phyloP scores from a whole-genome alignment of 2,888 invertebrate genomes.

The Drosophila colorata region DNA sequence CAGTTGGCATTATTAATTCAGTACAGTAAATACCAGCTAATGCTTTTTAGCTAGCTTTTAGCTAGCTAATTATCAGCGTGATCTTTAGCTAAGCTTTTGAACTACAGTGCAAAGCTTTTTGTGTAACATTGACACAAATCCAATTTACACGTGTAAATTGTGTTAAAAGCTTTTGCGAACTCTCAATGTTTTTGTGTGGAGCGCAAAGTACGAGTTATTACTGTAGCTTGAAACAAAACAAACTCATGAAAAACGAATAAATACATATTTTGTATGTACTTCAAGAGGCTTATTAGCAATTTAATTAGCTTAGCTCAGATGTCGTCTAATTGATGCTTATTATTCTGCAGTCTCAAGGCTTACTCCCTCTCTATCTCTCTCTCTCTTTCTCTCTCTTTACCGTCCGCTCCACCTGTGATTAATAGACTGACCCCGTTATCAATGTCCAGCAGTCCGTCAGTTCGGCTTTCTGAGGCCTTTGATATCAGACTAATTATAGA shows the following conservation, averaged over 20 bases:
- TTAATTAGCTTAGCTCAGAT: conserved; percentile 53
- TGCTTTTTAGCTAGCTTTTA: conserved; percentile 15
- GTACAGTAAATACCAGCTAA: conserved; percentile 13
- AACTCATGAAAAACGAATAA: conserved; percentile 21
- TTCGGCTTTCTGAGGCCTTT: conserved; percentile 64
- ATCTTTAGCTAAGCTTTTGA: conserved; percentile 8
- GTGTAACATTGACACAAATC: background rate
- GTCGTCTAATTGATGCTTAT: conserved; percentile 36
- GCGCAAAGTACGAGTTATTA: background rate
- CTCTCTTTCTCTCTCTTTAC: background rate
- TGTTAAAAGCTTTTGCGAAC: background rate
- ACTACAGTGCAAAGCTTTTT: conserved; percentile 6
- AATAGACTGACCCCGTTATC: conserved; percentile 45
- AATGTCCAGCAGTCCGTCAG: conserved; percentile 16
- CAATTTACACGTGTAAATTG: background rate
- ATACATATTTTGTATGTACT: conserved; percentile 15
- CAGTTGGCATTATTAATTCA: conserved; percentile 19
- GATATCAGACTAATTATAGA: conserved; percentile 77
- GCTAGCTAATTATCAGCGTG: background rate
- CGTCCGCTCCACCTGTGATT: conserved; percentile 33
- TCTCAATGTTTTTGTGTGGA: background rate
- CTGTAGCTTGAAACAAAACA: conserved; percentile 1
- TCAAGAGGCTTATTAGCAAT: conserved; percentile 19
- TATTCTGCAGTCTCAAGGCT: background rate
- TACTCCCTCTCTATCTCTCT: background rate